phyloP scores from a whole-genome alignment of 2,797 vertebrate species.

The Huso huso region DNA sequence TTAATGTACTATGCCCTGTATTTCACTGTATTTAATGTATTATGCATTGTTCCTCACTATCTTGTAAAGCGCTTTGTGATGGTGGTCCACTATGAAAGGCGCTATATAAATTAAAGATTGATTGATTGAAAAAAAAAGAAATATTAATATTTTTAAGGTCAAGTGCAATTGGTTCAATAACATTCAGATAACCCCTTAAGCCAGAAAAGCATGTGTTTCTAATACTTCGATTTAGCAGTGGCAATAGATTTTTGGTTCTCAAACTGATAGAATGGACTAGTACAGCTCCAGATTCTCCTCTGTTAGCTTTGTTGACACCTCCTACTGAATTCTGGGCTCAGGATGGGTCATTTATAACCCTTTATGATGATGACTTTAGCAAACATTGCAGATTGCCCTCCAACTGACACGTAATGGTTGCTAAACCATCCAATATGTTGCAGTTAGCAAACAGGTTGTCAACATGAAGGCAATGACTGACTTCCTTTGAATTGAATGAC shows the following conservation, averaged over 20 bases:
- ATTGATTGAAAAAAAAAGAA: background rate
- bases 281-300: conserved; percentile 37
- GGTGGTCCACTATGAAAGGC: no score
- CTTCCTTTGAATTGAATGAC: no score
- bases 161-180: no score
- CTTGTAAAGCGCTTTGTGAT: no score
- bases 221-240: no score
- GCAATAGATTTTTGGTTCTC: background rate
- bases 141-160: no score
- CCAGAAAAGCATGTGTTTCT: no score
- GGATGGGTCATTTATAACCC: conserved; percentile 54
- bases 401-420: conserved; percentile 35
- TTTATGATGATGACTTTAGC: conserved; percentile 43
- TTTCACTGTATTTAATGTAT: no score
- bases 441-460: conserved; percentile 38
- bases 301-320: conserved; percentile 45
- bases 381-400: conserved; percentile 35
- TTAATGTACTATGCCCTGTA: no score
- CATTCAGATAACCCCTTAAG: no score
- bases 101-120: no score
- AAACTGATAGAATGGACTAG: background rate
- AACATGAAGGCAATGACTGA: conserved; percentile 16
- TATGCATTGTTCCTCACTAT: no score
- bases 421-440: conserved; percentile 34
- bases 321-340: conserved; percentile 38